Conservation (phyloP, 2,113 vertebrate species). For the Anser brachyrhynchus region DNA sequence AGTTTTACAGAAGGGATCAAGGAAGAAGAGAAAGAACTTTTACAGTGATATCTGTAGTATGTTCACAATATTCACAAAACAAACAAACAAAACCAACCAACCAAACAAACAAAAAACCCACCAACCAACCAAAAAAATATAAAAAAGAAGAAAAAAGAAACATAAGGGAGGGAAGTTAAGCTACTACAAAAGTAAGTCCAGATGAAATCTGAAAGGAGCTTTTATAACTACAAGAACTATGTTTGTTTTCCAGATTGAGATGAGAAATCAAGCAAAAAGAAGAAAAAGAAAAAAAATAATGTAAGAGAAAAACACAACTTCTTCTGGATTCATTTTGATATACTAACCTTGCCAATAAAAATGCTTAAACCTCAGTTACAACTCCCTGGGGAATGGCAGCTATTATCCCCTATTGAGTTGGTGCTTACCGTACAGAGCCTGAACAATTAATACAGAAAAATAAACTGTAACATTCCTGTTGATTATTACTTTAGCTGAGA, state of each 20-base stretch:
- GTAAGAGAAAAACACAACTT: slow-evolving; percentile 12
- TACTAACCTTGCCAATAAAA: slow-evolving; percentile 70
- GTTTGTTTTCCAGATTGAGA: slow-evolving; percentile 39
- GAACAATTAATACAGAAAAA: slow-evolving; percentile 85
- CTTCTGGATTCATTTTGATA: slow-evolving; percentile 66
- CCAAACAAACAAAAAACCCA: too few species aligned
- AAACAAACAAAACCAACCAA: too few species aligned
- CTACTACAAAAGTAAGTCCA: not conserved
- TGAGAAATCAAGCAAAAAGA: not conserved
- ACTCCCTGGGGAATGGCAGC: slow-evolving; percentile 71
- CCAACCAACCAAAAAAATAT: too few species aligned
- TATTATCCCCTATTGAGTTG: slow-evolving; percentile 81
- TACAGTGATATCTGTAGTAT: slow-evolving; percentile 6
- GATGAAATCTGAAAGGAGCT: not conserved
- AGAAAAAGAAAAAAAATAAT: not conserved
- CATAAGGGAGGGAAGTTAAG: not conserved
- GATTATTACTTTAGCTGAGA: slow-evolving; percentile 85
- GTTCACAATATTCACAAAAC: not conserved
- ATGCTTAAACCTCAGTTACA: slow-evolving; percentile 73
- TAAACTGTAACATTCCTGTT: slow-evolving; percentile 84
- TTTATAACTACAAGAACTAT: slow-evolving; percentile 45
- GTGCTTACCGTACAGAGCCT: slow-evolving; percentile 80
- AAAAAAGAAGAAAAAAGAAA: not conserved
- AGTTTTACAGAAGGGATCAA: slow-evolving; percentile 1
- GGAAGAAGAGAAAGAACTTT: not conserved